phyloP scores from a whole-genome alignment of 2,113 vertebrate genomes.

The Micronycteris hirsuta region DNA sequence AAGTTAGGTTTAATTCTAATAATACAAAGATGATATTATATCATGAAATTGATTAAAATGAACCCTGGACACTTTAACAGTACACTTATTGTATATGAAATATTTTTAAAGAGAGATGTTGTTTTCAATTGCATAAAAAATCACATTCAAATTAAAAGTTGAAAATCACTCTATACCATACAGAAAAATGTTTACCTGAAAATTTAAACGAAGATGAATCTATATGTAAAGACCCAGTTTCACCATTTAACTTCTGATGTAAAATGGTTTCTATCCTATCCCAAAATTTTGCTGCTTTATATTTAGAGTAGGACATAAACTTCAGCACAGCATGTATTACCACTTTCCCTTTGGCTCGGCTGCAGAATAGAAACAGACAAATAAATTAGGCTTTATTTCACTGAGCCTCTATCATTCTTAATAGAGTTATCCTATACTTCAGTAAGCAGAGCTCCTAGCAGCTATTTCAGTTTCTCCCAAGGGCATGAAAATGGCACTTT shows the following conservation, averaged over 20 bases:
- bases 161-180: not conserved
- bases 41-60: not conserved
- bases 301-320: conserved; percentile 75
- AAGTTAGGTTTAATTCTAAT: not conserved
- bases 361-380: conserved; percentile 71
- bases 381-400: conserved; percentile 1
- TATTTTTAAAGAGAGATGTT: not conserved
- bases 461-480: not conserved
- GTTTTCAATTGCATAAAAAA: not conserved
- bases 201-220: conserved; percentile 74
- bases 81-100: no score
- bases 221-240: conserved; percentile 71
- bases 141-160: conserved; percentile 15
- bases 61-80: not conserved
- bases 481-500: not conserved
- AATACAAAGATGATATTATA: not conserved
- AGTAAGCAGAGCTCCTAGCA: not conserved
- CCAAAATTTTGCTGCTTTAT: conserved; percentile 64
- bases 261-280: conserved; percentile 66
- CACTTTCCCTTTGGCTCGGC: conserved; percentile 72
- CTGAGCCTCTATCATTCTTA: not conserved
- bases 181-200: conserved; percentile 74
- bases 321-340: conserved; percentile 77
- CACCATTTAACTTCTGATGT: conserved; percentile 67
- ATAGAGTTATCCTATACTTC: not conserved